Base-by-base conservation (phyloP, 1,140 invertebrate species). In the Hyposmocoma kahamanoa region DNA sequence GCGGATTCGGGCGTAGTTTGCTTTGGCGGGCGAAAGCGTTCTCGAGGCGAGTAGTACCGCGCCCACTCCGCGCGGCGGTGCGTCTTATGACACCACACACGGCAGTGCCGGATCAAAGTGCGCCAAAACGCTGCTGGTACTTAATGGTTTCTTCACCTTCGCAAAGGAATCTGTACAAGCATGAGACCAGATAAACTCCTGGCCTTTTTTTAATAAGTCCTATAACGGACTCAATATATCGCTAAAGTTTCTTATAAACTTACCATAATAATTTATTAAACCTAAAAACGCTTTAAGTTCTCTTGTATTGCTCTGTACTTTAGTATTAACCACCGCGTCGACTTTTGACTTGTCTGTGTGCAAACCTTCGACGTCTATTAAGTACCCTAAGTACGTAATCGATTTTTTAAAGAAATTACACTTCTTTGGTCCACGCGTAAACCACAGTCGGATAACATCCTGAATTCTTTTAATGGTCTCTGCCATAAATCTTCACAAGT, bases 1-100 rank as follows among this genome's bases (percentile, higher is more conserved):
- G 28, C 88, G 78, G 5, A 88, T 78, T 48, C 87, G 76, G 0
- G 68, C 45, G 53, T 87, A 88, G 17, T 72, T 69, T 21, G 53
- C 50, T 42, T 88, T 73, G 4, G 64, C 54, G 4, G 47, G 21
- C 10, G 42, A 55, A 3, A 87, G 53, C 0, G 66, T 61, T 39
- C 74, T 55, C 17, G 79, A 83, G 0, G 63, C 66, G 43, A 61
- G 82, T 4, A 58, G 62, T 47, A 71, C 61, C 3, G 82, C 86
- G 15, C 78, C 78, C 10, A 88, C 24, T 1, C 74, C 85, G 22
- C 50, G 53, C 8, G 65, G 54, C 13, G 53, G 67, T n/a, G 73
- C 83, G 59, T 87, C 86, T 9, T 59, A 70, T 3, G 74, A 55
- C 5, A 88, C 20, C 3, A 65, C 24, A 10, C 81, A 11, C 42